These are phyloP conservation scores for Pristionchus maxplancki DNA, from an alignment of 2,888 invertebrate genomes.

Conservation along the genomic window DNA sequence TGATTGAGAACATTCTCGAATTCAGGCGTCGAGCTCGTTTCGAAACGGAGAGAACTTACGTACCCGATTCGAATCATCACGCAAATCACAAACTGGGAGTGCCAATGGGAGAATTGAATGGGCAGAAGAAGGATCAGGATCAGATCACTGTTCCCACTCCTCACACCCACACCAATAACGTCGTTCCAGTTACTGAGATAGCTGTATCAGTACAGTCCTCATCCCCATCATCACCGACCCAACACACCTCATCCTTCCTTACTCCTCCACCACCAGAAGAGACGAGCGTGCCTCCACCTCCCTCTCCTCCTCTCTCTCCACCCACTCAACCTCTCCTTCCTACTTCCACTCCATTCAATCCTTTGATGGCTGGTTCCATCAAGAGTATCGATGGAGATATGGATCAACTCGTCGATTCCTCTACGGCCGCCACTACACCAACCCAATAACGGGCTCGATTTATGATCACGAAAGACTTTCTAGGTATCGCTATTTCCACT, in stretches of 20 bases:
- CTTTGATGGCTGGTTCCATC: constrained; percentile 50
- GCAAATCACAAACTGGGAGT: constrained; percentile 69
- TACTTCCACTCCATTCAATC: constrained; percentile 24
- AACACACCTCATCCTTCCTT: constrained; percentile 38
- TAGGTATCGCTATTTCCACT: constrained; percentile 28
- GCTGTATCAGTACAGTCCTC: background rate
- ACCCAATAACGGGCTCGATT: constrained; percentile 8
- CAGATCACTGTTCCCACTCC: background rate
- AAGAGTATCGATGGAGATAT: constrained; percentile 50
- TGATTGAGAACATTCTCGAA: constrained; percentile 46
- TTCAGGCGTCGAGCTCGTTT: constrained; percentile 66
- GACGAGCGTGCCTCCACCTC: constrained; percentile 15
- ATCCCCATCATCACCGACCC: background rate
- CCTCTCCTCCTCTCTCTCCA: constrained; percentile 7
- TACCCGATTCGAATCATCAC: constrained; percentile 68
- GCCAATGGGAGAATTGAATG: constrained; percentile 73
- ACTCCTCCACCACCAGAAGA: constrained; percentile 48
- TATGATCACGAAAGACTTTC: constrained; percentile 36
- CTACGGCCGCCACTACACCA: background rate
- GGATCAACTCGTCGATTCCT: constrained; percentile 28
- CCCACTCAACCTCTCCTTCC: background rate
- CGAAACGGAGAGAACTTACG: constrained; percentile 75
- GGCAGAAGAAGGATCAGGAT: constrained; percentile 48
- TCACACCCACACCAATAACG: background rate
- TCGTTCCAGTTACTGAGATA: background rate